Percentiles rank a stretch among this genome's conserved stretches.
Conservation (phyloP, 2,797 vertebrate genomes). For the Melanotaenia trifasciata region DNA sequence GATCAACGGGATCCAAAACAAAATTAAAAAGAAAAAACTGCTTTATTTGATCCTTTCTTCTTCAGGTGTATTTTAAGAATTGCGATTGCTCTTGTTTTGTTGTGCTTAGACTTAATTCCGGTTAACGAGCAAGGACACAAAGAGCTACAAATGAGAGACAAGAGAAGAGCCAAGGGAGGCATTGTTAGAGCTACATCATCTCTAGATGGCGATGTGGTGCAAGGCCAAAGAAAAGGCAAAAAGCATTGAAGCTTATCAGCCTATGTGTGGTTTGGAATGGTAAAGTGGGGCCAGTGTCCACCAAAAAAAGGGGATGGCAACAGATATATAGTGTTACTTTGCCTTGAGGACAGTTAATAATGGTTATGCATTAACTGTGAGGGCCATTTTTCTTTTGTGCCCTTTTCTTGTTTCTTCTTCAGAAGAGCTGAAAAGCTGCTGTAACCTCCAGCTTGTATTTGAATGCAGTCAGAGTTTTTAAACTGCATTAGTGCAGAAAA, state of each 20-base stretch:
- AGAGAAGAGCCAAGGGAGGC: conserved; percentile 13
- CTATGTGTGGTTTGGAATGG: conserved; percentile 15
- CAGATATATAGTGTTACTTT: background rate
- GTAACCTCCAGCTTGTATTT: conserved; percentile 32
- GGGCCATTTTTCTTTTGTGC: conserved; percentile 20
- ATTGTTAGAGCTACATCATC: conserved; percentile 28
- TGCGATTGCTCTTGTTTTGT: no score
- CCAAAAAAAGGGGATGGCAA: background rate
- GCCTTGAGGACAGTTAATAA: conserved; percentile 30
- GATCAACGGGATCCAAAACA: no score
- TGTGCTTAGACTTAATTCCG: no score
- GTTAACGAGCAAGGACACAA: background rate
- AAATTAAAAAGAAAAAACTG: no score
- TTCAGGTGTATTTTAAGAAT: no score
- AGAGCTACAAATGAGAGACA: background rate
- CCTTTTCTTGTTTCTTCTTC: conserved; percentile 26
- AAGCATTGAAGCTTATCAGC: background rate
- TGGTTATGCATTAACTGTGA: conserved; percentile 1
- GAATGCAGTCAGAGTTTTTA: conserved; percentile 27
- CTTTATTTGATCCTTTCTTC: no score
- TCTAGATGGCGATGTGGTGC: conserved; percentile 14
- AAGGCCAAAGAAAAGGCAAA: conserved; percentile 30
- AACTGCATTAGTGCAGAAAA: conserved; percentile 31
- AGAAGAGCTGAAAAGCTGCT: conserved; percentile 31
- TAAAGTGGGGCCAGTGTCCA: conserved; percentile 6